Conservation (phyloP, 2,797 vertebrate species). For the Manis javanica region DNA sequence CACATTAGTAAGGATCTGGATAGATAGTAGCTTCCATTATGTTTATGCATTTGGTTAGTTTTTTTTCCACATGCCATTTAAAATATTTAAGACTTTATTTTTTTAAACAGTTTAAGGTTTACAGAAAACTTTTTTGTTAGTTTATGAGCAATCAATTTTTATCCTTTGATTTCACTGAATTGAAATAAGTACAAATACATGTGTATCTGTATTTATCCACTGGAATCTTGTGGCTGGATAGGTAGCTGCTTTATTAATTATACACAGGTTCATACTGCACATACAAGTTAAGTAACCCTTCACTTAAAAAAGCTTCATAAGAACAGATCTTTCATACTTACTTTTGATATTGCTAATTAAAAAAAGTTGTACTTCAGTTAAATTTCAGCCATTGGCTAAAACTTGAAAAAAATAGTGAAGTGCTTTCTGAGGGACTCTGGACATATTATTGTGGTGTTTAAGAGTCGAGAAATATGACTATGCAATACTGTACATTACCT, state of each 20-base stretch:
- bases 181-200: background rate
- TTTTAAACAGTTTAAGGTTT: background rate
- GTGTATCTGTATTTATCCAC: background rate
- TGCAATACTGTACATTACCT: background rate
- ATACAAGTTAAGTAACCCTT: background rate
- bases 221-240: background rate
- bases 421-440: background rate
- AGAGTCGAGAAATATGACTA: background rate
- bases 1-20: background rate
- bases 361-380: background rate
- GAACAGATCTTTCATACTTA: background rate
- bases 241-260: background rate
- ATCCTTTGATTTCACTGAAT: background rate
- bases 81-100: background rate
- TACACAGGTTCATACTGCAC: rapidly evolving
- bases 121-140: background rate
- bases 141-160: background rate
- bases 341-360: background rate
- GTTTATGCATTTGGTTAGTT: background rate
- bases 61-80: background rate
- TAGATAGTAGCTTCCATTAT: background rate
- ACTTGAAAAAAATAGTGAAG: background rate
- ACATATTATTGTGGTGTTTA: background rate
- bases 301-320: background rate
- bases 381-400: background rate